These are phyloP conservation scores for Cremastinae sp. DNA, from an alignment of 2,888 invertebrate species.

Conservation along the genomic window DNA sequence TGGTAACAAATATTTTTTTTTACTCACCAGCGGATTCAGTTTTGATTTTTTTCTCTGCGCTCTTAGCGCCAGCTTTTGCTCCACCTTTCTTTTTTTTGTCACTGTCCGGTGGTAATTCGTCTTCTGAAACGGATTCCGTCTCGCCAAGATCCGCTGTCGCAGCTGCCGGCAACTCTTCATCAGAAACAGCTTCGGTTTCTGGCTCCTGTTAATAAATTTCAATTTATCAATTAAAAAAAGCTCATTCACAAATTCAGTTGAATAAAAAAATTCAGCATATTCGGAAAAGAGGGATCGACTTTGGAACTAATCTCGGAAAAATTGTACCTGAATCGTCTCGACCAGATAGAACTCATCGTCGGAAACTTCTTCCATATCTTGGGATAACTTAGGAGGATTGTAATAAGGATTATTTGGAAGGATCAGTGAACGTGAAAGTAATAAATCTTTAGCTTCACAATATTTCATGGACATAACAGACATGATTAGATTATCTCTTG, in stretches of 20 bases:
- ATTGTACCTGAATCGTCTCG: constrained; percentile 68
- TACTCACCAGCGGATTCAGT: constrained; percentile 76
- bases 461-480: no score
- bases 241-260: no score
- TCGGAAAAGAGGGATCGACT: not conserved
- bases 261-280: not conserved
- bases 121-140: constrained; percentile 92
- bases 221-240: no score
- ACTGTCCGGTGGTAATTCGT: constrained; percentile 87
- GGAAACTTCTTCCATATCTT: constrained; percentile 71
- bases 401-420: constrained; percentile 44
- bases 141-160: constrained; percentile 89
- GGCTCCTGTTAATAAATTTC: constrained; percentile 81
- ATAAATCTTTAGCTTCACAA: no score
- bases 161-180: constrained; percentile 89
- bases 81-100: constrained; percentile 82
- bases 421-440: constrained; percentile 13
- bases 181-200: constrained; percentile 92
- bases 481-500: no score
- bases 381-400: constrained; percentile 58
- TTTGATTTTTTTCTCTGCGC: constrained; percentile 79
- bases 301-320: constrained; percentile 32
- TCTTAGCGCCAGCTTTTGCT: constrained; percentile 78
- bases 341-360: constrained; percentile 69
- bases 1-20: constrained; percentile 2